These are phyloP conservation scores for Takifugu ocellatus DNA, from an alignment of 2,797 vertebrate species.

Conservation along the genomic window DNA sequence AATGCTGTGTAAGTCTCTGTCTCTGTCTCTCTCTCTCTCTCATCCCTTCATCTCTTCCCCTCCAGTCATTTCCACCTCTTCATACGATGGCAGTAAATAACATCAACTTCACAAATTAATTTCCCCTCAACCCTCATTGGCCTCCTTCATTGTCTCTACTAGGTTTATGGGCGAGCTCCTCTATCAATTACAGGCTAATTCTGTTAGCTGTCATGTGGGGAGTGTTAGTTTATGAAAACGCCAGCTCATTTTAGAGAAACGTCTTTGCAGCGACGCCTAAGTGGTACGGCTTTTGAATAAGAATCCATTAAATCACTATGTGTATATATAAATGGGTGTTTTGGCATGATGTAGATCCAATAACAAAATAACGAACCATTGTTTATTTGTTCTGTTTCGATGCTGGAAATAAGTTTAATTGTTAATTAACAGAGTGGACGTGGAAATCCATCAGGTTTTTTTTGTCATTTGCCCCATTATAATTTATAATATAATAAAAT, in stretches of 20 bases:
- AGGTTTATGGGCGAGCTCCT: conserved; percentile 39
- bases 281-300: background rate
- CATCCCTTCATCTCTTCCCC: background rate
- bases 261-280: conserved; percentile 6
- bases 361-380: background rate
- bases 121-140: conserved; percentile 26
- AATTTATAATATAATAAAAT: too few relatives aligned
- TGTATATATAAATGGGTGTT: background rate
- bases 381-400: background rate
- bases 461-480: too few relatives aligned
- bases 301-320: background rate
- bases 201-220: conserved; percentile 45
- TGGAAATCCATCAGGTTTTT: too few relatives aligned
- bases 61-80: conserved; percentile 3
- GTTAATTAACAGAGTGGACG: too few relatives aligned
- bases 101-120: conserved; percentile 39
- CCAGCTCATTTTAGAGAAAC: conserved; percentile 24
- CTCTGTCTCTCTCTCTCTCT: background rate
- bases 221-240: conserved; percentile 41
- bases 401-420: background rate
- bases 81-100: conserved; percentile 25
- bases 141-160: conserved; percentile 25
- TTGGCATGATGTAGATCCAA: too few relatives aligned
- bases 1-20: background rate
- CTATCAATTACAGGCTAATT: conserved; percentile 55